Evolutionary conservation across 2,888 invertebrate species (phyloP).

Genomic region (Volucella inflata): DNA sequence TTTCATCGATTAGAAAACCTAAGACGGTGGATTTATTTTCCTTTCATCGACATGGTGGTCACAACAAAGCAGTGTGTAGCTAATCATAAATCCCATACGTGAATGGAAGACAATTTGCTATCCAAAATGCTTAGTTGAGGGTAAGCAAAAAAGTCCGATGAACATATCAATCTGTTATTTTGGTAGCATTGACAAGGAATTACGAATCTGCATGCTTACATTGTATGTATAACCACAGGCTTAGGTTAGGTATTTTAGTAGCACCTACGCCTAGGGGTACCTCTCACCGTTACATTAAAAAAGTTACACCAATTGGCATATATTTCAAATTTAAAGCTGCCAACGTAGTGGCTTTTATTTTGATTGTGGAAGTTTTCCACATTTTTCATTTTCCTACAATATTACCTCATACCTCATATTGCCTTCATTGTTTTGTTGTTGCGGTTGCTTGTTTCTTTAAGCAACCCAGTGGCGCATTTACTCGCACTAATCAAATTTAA

Average conservation of each 20-base stretch:
- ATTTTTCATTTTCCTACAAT: too few relatives aligned
- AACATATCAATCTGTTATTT: conserved; percentile 25
- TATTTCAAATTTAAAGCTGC: conserved; percentile 19
- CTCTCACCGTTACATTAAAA: not conserved
- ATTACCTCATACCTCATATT: conserved; percentile 35
- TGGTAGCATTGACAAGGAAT: conserved; percentile 56
- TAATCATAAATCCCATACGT: not conserved
- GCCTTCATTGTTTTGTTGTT: conserved; percentile 17
- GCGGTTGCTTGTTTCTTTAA: conserved; percentile 3
- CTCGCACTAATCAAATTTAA: conserved; percentile 61
- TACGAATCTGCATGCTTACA: not conserved
- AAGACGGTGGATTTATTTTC: conserved; percentile 34
- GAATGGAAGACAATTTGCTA: not conserved
- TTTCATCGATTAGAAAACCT: conserved; percentile 24
- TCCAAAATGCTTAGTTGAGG: not conserved
- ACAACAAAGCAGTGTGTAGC: conserved; percentile 1
- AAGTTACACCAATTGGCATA: not conserved
- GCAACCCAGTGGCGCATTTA: conserved; percentile 4
- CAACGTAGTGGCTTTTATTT: not conserved
- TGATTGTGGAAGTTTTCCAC: not conserved
- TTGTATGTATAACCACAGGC: too few relatives aligned
- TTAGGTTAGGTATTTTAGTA: not conserved
- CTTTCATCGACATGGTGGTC: conserved; percentile 30
- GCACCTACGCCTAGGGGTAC: not conserved
- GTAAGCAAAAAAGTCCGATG: conserved; percentile 41